Conservation (phyloP, 2,113 vertebrate species). For the Eupsittula cactorum region DNA sequence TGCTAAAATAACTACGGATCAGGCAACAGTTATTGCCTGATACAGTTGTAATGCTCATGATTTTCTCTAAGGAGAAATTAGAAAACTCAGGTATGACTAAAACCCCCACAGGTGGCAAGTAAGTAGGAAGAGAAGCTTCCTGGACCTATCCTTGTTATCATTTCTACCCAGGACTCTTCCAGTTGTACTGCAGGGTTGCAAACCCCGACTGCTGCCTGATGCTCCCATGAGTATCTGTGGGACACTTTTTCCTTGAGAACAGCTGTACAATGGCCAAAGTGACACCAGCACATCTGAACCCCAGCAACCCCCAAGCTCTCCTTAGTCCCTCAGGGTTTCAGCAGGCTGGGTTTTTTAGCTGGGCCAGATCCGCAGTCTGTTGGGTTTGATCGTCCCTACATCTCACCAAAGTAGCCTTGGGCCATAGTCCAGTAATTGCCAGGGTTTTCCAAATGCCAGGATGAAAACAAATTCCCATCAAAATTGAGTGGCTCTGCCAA, state of each 20-base stretch:
- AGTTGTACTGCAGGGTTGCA: neutral
- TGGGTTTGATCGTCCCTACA: slow-evolving; percentile 35
- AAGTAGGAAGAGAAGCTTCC: neutral
- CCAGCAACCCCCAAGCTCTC: neutral
- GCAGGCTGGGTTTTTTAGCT: neutral
- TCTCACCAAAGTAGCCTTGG: slow-evolving; percentile 61
- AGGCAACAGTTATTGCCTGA: neutral
- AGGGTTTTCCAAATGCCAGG: slow-evolving; percentile 65
- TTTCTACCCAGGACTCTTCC: neutral
- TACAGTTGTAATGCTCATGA: neutral
- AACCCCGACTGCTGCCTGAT: fast-evolving
- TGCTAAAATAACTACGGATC: neutral
- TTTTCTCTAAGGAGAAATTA: neutral
- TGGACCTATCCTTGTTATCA: neutral
- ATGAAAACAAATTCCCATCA: slow-evolving; percentile 53
- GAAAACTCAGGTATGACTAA: neutral
- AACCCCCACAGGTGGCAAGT: neutral
- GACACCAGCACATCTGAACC: neutral
- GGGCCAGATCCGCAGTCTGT: neutral
- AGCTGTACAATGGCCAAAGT: neutral
- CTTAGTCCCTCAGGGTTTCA: neutral
- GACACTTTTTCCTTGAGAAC: neutral
- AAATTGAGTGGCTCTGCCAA: slow-evolving; percentile 71
- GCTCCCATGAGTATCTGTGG: neutral
- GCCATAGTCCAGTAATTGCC: slow-evolving; percentile 72